phyloP scores from a whole-genome alignment of 2,113 vertebrate species.

The Sphyrna mokarran region DNA sequence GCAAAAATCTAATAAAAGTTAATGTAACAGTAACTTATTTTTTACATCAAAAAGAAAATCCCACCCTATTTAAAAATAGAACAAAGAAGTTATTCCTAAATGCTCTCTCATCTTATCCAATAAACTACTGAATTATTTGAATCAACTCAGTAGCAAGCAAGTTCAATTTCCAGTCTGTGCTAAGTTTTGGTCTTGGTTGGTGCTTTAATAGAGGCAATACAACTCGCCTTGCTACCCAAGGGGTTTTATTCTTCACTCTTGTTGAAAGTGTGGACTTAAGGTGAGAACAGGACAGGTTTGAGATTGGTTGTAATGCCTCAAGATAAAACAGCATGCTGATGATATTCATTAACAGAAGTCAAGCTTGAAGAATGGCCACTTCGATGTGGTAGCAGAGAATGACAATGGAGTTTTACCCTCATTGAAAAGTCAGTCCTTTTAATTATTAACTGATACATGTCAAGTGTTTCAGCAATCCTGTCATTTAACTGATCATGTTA shows the following conservation, averaged over 20 bases:
- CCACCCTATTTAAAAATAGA: not conserved
- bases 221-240: not conserved
- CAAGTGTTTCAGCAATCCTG: not conserved
- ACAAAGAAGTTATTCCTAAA: not conserved
- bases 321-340: not conserved
- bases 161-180: not conserved
- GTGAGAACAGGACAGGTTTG: not conserved
- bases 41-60: not conserved
- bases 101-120: not conserved
- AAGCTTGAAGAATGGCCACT: not conserved
- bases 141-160: not conserved
- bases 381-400: not conserved
- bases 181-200: not conserved
- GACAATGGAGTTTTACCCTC: not conserved
- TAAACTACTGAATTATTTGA: not conserved
- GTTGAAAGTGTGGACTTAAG: not conserved
- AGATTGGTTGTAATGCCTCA: not conserved
- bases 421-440: not conserved
- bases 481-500: not conserved
- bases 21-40: not conserved
- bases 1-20: not conserved
- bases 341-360: slow-evolving; percentile 1
- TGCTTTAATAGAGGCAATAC: not conserved
- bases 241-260: not conserved
- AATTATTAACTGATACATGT: not conserved